These are phyloP conservation scores for Harpagifer antarcticus DNA, from an alignment of 2,797 vertebrate species.

Conservation along the genomic window DNA sequence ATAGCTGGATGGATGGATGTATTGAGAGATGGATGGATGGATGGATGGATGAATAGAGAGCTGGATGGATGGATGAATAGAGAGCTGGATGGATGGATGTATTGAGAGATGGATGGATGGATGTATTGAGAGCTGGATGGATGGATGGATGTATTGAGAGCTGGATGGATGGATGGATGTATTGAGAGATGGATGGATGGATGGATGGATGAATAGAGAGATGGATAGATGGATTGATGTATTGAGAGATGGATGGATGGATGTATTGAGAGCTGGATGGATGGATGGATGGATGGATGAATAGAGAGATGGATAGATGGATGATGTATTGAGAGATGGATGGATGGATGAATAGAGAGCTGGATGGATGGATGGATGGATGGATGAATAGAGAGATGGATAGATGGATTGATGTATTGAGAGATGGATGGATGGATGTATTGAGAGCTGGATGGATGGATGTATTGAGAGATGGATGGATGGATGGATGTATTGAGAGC, in stretches of 20 bases:
- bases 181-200: neutral
- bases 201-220: constrained; percentile 1
- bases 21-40: neutral
- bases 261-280: too few species aligned
- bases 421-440: too few species aligned
- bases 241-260: neutral
- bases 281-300: too few species aligned
- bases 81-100: too few species aligned
- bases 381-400: constrained; percentile 8
- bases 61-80: neutral
- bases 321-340: neutral
- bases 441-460: too few species aligned
- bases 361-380: neutral
- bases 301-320: too few species aligned
- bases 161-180: neutral
- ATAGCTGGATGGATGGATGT: neutral
- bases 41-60: constrained; percentile 11
- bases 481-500: too few species aligned
- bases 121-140: too few species aligned
- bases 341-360: neutral
- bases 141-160: neutral
- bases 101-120: too few species aligned
- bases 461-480: too few species aligned
- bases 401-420: too few species aligned
- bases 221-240: constrained; percentile 10